Evolutionary conservation across 2,888 invertebrate species (phyloP), one percentile per base, ranked within the genome.

Genomic region (Epinotia nisella): DNA sequence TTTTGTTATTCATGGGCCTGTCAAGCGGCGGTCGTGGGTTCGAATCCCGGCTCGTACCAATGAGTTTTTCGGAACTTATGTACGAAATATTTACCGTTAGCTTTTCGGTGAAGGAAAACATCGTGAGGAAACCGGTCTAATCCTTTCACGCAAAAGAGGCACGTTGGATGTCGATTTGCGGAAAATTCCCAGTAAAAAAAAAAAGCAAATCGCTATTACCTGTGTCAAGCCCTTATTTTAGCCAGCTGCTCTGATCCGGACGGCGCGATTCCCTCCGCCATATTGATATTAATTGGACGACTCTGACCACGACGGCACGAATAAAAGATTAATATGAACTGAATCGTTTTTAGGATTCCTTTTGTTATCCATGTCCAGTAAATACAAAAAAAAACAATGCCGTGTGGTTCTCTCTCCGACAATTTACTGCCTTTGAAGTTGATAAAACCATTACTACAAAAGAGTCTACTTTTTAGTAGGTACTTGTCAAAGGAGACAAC

Each of bases 261-360:
- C 82, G 81, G 80, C 78, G 82, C 80, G 81, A 83, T 85, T 86
- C 86, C 82, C 80, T 78, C 79, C 81, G 74, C 78, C 84, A 84
- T 86, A 89, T 87, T 89, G 87, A 88, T 90, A 90, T 88, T 90
- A 91, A 89, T 90, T 89, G 87, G 84, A 83, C 80, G 83, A 85
- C 84, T 85, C 81, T 83, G 82, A 82, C 80, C 80, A 80, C 83
- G 79, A 76, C 80, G 82, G 81, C 86, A 85, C 83, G 82, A 85
- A 85, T 85, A 86, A 86, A 84, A 86, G 83, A 88, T 87, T 88
- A 89, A 90, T 87, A 85, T 85, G 85, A 82, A 83, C 81, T 80
- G 79, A 81, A 79, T 79, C 82, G 81, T 84, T 86, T 85, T 86
- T 81, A 85, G 83, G 85, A 86, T 88, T 88, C 85, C 84, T 84